Base-by-base conservation (phyloP, 2,888 invertebrate species). In the Chloroclysta siterata region DNA sequence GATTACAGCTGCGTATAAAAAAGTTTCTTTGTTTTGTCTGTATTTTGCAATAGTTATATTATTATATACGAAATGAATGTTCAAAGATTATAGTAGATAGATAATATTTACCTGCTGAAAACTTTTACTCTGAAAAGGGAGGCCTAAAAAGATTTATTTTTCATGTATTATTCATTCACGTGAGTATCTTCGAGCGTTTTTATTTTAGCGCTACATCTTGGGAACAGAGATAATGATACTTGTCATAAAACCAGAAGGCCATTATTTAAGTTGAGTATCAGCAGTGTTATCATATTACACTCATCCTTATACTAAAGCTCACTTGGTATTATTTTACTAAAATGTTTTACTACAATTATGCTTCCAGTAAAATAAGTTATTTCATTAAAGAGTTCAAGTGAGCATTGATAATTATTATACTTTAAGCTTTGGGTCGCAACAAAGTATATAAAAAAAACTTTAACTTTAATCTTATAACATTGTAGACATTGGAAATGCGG, bases 101-200 rank as follows among this genome's bases (percentile, higher is more conserved):
- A 33, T 22, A 8, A 33, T 5, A 33, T 33, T 14, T 50, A 28
- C 28, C 0, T 77, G 81, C 81, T 83, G 83, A 80, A 82, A 85
- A 87, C 83, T 44, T 86, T 80, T 72, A 80, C 81, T 81, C 82
- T 42, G 53, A 66, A 64, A 66, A 87, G 81, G 83, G 83, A 85
- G 75, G 80, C 81, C 81, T 81, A 79, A 76, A 84, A 84, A 88
- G 90, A 90, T 90, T 89, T 89, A 89, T 88, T 83, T 87, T 88
- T 88, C 88, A 90, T 90, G 90, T 84, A 87, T 92, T 90, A 91
- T 90, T 90, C 90, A 90, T 89, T 83, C 81, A 83, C 78, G 82
- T 86, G 33, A 62, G 48, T 53, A 54, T 88, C 88, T 83, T 87
- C 82, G 79, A 85, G 85, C 82, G 81, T 86, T 89, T 89, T 88